These are phyloP conservation scores for Acipenser oxyrinchus DNA, from an alignment of 2,797 vertebrate genomes.

Conservation along the genomic window DNA sequence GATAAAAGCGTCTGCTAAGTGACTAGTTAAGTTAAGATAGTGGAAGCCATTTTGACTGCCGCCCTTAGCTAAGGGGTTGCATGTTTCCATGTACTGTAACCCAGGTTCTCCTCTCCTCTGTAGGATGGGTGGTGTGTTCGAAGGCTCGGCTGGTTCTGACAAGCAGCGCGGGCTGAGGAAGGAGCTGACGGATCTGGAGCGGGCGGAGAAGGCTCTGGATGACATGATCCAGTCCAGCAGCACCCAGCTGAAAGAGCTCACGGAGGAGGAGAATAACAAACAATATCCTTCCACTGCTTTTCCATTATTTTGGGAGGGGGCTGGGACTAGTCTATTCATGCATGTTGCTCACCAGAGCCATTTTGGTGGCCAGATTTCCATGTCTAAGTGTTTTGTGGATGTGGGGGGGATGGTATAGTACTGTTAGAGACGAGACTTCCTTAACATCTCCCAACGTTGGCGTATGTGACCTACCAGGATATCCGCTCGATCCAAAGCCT, in stretches of 20 bases:
- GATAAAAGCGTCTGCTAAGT: too few species aligned
- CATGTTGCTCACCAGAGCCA: not conserved
- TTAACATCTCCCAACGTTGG: conserved; percentile 67
- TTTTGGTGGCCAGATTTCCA: not conserved
- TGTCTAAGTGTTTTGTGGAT: not conserved
- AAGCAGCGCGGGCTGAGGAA: conserved; percentile 61
- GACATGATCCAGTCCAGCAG: conserved; percentile 74
- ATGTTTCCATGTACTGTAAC: not conserved
- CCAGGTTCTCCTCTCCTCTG: too few species aligned
- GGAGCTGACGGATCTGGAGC: conserved; percentile 70
- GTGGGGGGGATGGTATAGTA: not conserved
- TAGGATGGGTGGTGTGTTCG: conserved; percentile 77
- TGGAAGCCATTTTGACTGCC: too few species aligned
- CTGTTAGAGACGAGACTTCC: conserved; percentile 23
- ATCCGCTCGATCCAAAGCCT: conserved; percentile 71
- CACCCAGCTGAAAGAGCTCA: conserved; percentile 66
- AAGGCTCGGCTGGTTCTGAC: conserved; percentile 54
- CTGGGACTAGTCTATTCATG: not conserved
- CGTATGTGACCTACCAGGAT: conserved; percentile 91
- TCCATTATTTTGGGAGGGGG: not conserved
- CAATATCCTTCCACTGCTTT: conserved; percentile 74
- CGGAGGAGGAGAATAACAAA: conserved; percentile 68
- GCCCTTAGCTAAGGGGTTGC: too few species aligned
- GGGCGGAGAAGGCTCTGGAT: conserved; percentile 67
- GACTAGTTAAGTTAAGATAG: too few species aligned